phyloP scores from a whole-genome alignment of 2,113 vertebrate genomes.

The Apistogramma diplotaenia region DNA sequence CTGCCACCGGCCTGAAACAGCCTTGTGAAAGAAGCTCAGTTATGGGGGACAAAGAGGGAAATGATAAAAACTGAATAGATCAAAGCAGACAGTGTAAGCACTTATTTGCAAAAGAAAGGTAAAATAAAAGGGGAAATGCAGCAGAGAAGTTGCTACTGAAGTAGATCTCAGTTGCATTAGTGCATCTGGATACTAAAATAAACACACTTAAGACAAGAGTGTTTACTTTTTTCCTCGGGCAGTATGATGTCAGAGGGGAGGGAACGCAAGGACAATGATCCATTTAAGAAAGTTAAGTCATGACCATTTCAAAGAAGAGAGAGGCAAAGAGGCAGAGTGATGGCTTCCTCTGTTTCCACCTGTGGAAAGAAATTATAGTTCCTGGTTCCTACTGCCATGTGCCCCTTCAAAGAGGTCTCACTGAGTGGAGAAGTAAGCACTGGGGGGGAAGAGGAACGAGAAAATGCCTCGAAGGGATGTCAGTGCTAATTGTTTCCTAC shows the following conservation, averaged over 20 bases:
- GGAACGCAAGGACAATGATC: neutral
- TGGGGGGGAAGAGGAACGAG: neutral
- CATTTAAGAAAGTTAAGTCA: neutral
- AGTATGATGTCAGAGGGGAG: neutral
- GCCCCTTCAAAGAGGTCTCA: constrained; percentile 15
- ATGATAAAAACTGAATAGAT: neutral
- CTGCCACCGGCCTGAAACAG: neutral
- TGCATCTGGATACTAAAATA: neutral
- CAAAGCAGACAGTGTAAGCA: neutral
- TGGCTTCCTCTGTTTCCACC: neutral
- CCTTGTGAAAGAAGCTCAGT: neutral
- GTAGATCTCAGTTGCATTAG: neutral
- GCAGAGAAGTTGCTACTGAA: neutral
- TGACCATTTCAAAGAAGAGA: neutral
- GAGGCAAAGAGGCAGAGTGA: neutral
- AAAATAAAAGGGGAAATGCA: neutral
- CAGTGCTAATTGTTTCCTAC: constrained; percentile 58
- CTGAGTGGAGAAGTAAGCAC: neutral
- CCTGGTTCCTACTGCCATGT: constrained; percentile 16
- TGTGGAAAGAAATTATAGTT: neutral
- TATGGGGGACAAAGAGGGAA: neutral
- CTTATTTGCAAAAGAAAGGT: neutral
- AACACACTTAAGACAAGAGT: neutral
- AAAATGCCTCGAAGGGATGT: constrained; percentile 44
- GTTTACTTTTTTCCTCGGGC: neutral